Evolutionary conservation across 1,140 invertebrate genomes (phyloP), one percentile per base, ranked within the genome.

Genomic region (Macrostomum lignano): DNA sequence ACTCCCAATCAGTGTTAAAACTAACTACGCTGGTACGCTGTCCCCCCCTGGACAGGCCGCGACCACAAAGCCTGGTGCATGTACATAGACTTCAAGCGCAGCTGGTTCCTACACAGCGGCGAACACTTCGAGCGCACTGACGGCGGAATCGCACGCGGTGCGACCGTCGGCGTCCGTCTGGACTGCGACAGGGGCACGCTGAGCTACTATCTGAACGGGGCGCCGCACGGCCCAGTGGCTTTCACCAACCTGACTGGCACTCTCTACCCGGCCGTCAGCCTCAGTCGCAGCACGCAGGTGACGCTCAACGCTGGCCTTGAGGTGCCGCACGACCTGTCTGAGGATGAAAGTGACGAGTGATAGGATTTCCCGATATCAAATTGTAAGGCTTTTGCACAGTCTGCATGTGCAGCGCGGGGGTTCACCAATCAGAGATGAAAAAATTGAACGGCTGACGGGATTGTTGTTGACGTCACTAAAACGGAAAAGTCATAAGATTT

Each of bases 1-100:
- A n/a, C n/a, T n/a, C n/a, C n/a, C n/a, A n/a, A n/a, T n/a, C n/a
- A n/a, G n/a, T n/a, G n/a, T n/a, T n/a, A n/a, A n/a, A n/a, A n/a
- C n/a, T n/a, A n/a, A n/a, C n/a, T n/a, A n/a, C n/a, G n/a, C n/a
- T n/a, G n/a, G n/a, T n/a, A n/a, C n/a, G n/a, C n/a, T n/a, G n/a
- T n/a, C n/a, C n/a, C n/a, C n/a, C n/a, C n/a, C n/a, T n/a, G n/a
- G n/a, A n/a, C 55, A 91, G 79, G 82, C 15, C 91, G 88, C 63
- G 86, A 94, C 62, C 74, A 82, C 47, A 78, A 84, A 47, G 82
- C 78, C 10, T 96, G 84, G 75, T 76, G 77, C 46, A 93, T 94
- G 81, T 94, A 94, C 60, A 82, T 94, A 45, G 86, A 96, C 58
- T 67, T 72, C 5, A 70, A 79, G 46, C 66, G 84, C 19, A 86